Base-by-base conservation (phyloP, 2,888 invertebrate genomes). In the Drosophila conformis region DNA sequence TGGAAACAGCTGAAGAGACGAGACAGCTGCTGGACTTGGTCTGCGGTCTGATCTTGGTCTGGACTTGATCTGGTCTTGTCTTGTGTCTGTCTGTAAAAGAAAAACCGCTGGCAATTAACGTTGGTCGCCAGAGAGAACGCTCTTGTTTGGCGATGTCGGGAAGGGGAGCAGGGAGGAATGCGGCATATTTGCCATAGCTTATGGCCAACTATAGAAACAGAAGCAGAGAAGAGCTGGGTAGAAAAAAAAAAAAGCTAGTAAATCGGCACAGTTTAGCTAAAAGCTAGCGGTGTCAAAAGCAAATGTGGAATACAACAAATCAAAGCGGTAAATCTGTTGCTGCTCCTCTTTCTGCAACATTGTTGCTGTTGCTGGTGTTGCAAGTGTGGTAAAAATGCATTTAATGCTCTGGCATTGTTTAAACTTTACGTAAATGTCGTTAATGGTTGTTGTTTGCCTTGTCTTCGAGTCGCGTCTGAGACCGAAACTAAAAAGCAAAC, bases 391-490 rank as follows among this genome's bases (percentile, higher is more conserved):
- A 76, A 71, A 46, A 76, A 68, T 80, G 80, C 80, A 80, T 76
- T 78, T 65, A 80, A 80, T 80, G 65, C 61, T n/a, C 58, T 51
- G 70, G 68, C 77, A 78, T 78, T 78, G 78, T 73, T 86, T 75
- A 77, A 81, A 83, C 81, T 83, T 87, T 89, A 87, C 84, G 84
- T 84, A 84, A 84, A 84, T 84, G 89, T 81, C 87, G 89, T 72
- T 78, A 78, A 78, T 78, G 62, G 81, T 36, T 42, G 25, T 46
- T 70, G 79, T 79, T 64, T 76, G 80, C 65, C 2, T 65, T 76
- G 29, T 36, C 33, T 33, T 38, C 49, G 67, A 59, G 33, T 46
- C 8, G 25, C 15, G 25, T 46, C 46, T 76, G 71, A 58, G 57
- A 40, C 74, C 57, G 40, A 66, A 63, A 58, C 42, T 38, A n/a